Conservation (phyloP, 2,888 invertebrate genomes). For the Ommatoiulus sabulosus region DNA sequence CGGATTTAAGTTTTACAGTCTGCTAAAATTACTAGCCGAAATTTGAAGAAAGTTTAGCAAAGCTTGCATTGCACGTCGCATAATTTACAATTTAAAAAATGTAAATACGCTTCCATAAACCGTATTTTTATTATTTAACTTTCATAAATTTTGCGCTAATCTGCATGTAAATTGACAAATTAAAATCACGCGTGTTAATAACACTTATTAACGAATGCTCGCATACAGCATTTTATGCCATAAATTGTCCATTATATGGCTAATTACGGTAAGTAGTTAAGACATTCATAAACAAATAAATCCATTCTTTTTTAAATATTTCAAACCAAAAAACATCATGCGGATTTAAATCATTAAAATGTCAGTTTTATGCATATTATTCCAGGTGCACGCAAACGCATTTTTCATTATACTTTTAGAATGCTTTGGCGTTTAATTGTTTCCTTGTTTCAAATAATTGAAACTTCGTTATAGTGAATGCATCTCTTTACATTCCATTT, state of each 20-base stretch:
- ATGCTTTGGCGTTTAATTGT: background rate
- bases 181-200: too few species aligned
- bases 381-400: background rate
- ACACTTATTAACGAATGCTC: too few species aligned
- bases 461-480: background rate
- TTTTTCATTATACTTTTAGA: background rate
- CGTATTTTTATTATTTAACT: too few species aligned
- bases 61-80: too few species aligned
- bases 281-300: background rate
- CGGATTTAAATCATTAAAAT: background rate
- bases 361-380: background rate
- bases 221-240: background rate
- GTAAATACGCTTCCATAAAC: too few species aligned
- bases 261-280: background rate
- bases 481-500: background rate
- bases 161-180: too few species aligned
- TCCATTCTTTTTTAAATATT: constrained; percentile 14
- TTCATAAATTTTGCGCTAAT: too few species aligned
- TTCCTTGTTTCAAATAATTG: constrained; percentile 23
- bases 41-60: too few species aligned
- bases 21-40: too few species aligned
- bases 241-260: background rate
- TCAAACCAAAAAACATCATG: background rate
- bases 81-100: too few species aligned
- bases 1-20: too few species aligned